Base-by-base conservation (phyloP, 2,888 invertebrate genomes). In the Oeneis ivallda region DNA sequence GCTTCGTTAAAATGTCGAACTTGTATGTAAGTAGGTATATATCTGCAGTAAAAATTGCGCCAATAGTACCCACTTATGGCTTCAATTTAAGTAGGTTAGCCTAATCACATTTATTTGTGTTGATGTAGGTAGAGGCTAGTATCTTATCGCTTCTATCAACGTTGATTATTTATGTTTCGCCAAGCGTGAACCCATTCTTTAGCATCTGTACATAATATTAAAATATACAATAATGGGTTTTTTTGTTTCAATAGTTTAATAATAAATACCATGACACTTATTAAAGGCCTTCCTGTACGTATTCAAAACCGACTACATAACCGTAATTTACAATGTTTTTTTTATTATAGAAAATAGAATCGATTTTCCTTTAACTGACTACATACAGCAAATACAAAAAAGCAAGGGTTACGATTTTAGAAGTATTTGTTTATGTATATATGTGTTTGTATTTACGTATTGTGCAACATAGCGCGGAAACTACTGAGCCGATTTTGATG, bases 141-240 rank as follows among this genome's bases (percentile, higher is more conserved):
- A 69, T 70, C 70, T 71, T 71, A 71, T 71, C 71, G 32, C 43
- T 45, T 50, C 68, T 70, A 71, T 71, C 70, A 65, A 52, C 39
- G 64, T 56, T 65, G 67, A 71, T 71, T 69, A 62, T 58, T 34
- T 34, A n/a, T n/a, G n/a, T n/a, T 13, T 41, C 56, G 60, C 37
- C n/a, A 65, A 61, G 39, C 61, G 34, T 62, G 26, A 57, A 50
- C 43, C 57, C 47, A 50, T 62, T 41, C 11, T 47, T 17, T 41
- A 45, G 53, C 61, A 61, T 57, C 41, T n/a, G n/a, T n/a, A n/a
- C n/a, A 56, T 32, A 53, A 45, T 53, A 47, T 9, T n/a, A 6
- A 11, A n/a, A 43, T 13, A 56, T 11, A 63, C 41, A 56, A 39
- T 56, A 56, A 39, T 56, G 56, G 19, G 9, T 39, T 41, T 41